These are phyloP conservation scores for Erythrolamprus reginae DNA, from an alignment of 2,113 vertebrate species.

Conservation along the genomic window DNA sequence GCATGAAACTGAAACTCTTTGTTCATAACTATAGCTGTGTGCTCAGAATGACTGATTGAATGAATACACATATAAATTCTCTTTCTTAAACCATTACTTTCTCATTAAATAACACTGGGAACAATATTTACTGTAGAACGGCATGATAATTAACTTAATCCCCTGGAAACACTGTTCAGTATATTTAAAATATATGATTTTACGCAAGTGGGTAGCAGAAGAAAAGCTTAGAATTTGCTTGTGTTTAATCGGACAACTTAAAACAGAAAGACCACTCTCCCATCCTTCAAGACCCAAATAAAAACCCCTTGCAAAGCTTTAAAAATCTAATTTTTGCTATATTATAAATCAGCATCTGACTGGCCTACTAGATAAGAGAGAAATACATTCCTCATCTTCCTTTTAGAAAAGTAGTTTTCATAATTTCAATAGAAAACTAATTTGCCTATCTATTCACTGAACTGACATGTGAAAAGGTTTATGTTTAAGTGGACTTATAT, in stretches of 20 bases:
- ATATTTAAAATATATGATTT: neutral
- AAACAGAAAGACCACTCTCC: neutral
- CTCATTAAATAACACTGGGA: neutral
- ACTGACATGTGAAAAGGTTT: neutral
- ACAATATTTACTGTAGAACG: neutral
- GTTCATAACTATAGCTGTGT: neutral
- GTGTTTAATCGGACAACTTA: neutral
- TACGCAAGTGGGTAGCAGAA: neutral
- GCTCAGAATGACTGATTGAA: neutral
- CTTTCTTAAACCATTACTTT: neutral
- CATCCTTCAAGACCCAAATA: neutral
- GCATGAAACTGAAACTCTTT: neutral
- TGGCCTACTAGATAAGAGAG: neutral
- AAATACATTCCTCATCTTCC: neutral
- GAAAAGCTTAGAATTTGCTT: neutral
- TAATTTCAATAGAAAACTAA: neutral
- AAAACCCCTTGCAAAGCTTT: neutral
- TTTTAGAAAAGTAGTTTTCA: accelerated
- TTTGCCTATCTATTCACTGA: neutral
- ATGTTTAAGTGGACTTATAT: too few species aligned
- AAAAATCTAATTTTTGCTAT: neutral
- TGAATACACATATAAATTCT: neutral
- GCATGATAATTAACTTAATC: slow-evolving; percentile 1
- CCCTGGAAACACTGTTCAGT: neutral
- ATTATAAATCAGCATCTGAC: neutral